Conservation (phyloP, 1,140 invertebrate genomes). For the Plectrocnemia conspersa region DNA sequence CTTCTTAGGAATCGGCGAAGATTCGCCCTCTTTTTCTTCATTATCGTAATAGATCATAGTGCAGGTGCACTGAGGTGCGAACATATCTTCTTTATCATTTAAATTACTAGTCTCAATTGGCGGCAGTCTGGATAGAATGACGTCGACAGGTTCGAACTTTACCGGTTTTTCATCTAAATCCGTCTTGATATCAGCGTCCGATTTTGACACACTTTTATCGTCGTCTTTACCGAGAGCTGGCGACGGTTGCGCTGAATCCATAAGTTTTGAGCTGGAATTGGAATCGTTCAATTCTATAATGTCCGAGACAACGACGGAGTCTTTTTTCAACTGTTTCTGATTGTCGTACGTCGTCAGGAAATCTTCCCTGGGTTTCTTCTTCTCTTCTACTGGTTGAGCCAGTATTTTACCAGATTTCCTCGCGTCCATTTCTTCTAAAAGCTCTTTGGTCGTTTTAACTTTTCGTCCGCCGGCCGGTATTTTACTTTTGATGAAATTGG, state of each 20-base stretch:
- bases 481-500: slow-evolving; percentile 32
- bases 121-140: slow-evolving; percentile 28
- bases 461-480: slow-evolving; percentile 32
- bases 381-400: slow-evolving; percentile 22
- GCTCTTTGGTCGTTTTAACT: slow-evolving; percentile 39
- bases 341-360: slow-evolving; percentile 43
- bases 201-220: not conserved
- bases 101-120: slow-evolving; percentile 20
- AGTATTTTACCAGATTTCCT: slow-evolving; percentile 36
- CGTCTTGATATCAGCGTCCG: slow-evolving; percentile 9
- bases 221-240: slow-evolving; percentile 2
- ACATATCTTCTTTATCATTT: slow-evolving; percentile 13
- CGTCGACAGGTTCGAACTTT: slow-evolving; percentile 30
- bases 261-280: slow-evolving; percentile 25
- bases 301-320: slow-evolving; percentile 10
- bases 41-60: slow-evolving; percentile 38
- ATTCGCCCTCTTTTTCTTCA: slow-evolving; percentile 45
- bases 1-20: slow-evolving; percentile 40
- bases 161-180: slow-evolving; percentile 23
- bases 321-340: slow-evolving; percentile 24
- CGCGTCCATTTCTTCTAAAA: slow-evolving; percentile 49
- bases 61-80: slow-evolving; percentile 21
- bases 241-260: slow-evolving; percentile 28
- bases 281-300: slow-evolving; percentile 40
- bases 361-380: slow-evolving; percentile 45